phyloP scores from a whole-genome alignment of 2,888 invertebrate species.

The Xanthorhoe designata region DNA sequence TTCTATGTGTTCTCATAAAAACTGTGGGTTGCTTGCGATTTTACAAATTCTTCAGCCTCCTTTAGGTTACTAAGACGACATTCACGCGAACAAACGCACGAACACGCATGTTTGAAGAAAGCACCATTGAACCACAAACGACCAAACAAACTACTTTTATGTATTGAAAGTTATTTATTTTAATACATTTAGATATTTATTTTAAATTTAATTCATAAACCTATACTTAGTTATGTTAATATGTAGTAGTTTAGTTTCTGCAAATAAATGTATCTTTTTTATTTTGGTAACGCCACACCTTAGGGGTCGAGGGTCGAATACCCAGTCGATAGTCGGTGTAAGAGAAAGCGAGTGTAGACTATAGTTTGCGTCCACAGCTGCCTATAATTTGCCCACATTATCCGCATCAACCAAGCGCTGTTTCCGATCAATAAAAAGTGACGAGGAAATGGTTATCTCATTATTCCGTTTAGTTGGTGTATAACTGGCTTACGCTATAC shows the following conservation, averaged over 20 bases:
- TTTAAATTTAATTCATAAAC: no score
- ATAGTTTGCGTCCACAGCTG: conserved; percentile 15
- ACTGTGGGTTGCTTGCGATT: no score
- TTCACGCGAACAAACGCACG: no score
- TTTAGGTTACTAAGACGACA: no score
- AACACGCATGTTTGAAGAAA: no score
- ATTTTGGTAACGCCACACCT: conserved; percentile 35
- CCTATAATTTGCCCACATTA: conserved; percentile 31
- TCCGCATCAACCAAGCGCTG: conserved; percentile 36
- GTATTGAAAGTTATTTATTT: not conserved
- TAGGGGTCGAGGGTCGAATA: conserved; percentile 53
- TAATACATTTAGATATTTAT: not conserved
- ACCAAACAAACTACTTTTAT: not conserved
- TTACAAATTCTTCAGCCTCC: no score
- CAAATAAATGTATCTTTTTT: no score
- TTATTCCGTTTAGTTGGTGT: conserved; percentile 39
- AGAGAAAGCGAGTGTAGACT: conserved; percentile 52
- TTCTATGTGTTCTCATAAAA: no score
- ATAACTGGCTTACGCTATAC: conserved; percentile 17
- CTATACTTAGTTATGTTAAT: no score
- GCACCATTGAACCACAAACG: no score
- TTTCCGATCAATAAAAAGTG: conserved; percentile 51
- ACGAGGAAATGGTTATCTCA: conserved; percentile 49
- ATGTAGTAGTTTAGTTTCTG: no score
- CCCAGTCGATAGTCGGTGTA: conserved; percentile 9